A percentile compares a stretch with the other conserved stretches of the same genome.
Evolutionary conservation across 64 coral and sea anemone genomes (phyloP).

Genomic region (Montipora capricornis): DNA sequence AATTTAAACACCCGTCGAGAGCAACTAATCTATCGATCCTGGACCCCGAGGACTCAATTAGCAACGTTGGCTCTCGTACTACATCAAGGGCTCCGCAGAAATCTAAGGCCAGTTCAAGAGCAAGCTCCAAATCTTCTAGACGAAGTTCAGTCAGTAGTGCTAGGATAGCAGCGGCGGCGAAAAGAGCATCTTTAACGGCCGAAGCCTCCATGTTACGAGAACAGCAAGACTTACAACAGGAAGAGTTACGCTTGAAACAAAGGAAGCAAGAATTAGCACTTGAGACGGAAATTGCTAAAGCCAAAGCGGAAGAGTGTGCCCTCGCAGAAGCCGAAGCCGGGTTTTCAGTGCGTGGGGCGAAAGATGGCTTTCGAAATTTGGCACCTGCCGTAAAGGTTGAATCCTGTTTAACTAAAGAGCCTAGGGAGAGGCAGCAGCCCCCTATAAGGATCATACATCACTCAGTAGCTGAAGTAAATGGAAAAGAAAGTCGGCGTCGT

Average conservation of each 20-base stretch:
- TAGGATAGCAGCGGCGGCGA: too few relatives aligned
- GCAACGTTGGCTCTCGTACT: too few relatives aligned
- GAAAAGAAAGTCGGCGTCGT: too few relatives aligned
- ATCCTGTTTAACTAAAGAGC: background rate
- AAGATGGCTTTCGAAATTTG: background rate
- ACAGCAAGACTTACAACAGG: background rate
- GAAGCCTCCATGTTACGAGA: background rate
- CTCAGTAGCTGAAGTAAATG: too few relatives aligned
- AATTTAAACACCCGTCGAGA: too few relatives aligned
- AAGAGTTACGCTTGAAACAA: background rate
- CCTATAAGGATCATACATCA: too few relatives aligned
- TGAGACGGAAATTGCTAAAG: background rate
- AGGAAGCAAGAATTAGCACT: background rate
- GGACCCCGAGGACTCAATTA: too few relatives aligned
- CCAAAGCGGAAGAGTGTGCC: background rate
- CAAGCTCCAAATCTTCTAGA: too few relatives aligned
- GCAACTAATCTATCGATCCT: background rate
- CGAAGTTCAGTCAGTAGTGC: too few relatives aligned
- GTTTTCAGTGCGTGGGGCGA: background rate
- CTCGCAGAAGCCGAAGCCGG: background rate
- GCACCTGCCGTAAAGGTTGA: background rate
- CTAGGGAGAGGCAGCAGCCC: background rate
- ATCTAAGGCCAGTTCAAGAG: too few relatives aligned
- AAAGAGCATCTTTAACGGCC: background rate
- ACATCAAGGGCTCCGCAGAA: too few relatives aligned